Percentiles rank a stretch among this genome's conserved stretches.
Evolutionary conservation across 2,797 vertebrate species (phyloP).

Genomic region (Parauchenoglanis punctatus): DNA sequence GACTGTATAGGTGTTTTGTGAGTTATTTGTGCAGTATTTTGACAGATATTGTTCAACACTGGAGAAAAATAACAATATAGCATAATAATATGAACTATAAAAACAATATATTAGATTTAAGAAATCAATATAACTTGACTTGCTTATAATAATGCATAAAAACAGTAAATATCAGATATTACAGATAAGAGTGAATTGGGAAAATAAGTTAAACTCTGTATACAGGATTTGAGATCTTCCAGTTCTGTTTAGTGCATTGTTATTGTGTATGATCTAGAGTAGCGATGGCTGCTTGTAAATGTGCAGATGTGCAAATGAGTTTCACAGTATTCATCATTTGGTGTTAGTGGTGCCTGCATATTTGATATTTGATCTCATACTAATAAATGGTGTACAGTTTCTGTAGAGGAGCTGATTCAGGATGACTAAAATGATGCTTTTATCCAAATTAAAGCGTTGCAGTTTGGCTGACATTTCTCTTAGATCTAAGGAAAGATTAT

Average conservation of each 20-base stretch:
- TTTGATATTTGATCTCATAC: background rate
- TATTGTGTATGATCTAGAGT: background rate
- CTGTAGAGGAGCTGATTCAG: background rate
- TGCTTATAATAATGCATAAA: background rate
- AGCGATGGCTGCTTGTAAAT: background rate
- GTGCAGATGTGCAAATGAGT: background rate
- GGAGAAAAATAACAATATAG: background rate
- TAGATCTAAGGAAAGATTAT: background rate
- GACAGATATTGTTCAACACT: background rate
- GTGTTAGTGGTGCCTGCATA: background rate
- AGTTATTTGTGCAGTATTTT: background rate
- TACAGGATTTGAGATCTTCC: background rate
- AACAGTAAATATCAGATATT: no score
- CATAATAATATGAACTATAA: background rate
- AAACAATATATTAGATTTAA: background rate
- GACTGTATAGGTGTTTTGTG: background rate
- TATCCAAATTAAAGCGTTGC: background rate
- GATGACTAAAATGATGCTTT: background rate
- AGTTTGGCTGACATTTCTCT: background rate
- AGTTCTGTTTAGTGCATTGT: background rate
- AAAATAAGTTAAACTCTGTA: background rate
- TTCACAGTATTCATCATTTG: background rate
- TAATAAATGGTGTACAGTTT: background rate
- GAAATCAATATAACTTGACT: background rate
- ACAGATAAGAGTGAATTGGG: background rate